Evolutionary conservation across 2,888 invertebrate species (phyloP).

Genomic region (Cosmopolites sordidus): DNA sequence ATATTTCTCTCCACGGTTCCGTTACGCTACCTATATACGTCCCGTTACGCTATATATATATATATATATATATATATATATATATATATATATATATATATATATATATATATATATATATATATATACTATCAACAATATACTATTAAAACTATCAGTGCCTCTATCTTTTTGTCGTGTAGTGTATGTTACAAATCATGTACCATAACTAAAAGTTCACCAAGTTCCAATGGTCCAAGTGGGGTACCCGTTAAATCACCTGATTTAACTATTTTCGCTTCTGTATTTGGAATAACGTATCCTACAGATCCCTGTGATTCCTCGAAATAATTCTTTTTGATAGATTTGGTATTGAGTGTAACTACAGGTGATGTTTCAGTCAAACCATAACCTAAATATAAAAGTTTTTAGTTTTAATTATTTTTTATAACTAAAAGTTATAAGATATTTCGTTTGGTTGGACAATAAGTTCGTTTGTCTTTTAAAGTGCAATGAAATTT

Average conservation of each 20-base stretch:
- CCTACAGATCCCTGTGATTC: conserved; percentile 51
- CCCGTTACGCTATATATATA: too few relatives aligned
- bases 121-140: too few relatives aligned
- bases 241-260: conserved; percentile 38
- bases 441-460: too few relatives aligned
- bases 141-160: too few relatives aligned
- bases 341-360: conserved; percentile 3
- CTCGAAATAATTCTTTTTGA: conserved; percentile 5
- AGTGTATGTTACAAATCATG: not conserved
- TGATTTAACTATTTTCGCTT: conserved; percentile 59
- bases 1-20: too few relatives aligned
- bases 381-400: conserved; percentile 60
- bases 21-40: too few relatives aligned
- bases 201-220: conserved; percentile 23
- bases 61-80: too few relatives aligned
- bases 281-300: conserved; percentile 57
- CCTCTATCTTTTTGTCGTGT: too few relatives aligned
- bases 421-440: not conserved
- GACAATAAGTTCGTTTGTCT: too few relatives aligned
- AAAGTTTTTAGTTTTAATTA: not conserved
- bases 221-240: conserved; percentile 36
- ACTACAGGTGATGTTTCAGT: conserved; percentile 68
- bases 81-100: too few relatives aligned
- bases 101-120: too few relatives aligned
- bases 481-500: too few relatives aligned